Evolutionary conservation across 2,797 vertebrate genomes (phyloP), one percentile per base, ranked within the genome.

Genomic region (Crocodylus rhombifer): DNA sequence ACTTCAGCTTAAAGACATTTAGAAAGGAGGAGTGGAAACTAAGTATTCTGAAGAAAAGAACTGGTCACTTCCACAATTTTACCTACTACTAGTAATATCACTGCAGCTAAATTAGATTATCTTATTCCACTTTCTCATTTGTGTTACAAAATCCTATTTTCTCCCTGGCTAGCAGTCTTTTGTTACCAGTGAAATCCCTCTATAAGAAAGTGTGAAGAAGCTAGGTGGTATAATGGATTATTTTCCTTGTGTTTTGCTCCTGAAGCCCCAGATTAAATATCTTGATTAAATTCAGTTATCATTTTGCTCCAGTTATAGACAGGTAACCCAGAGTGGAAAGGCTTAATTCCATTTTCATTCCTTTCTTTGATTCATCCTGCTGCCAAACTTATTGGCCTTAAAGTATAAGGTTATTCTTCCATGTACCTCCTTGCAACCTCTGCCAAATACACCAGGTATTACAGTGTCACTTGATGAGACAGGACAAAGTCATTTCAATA

Each of bases 91-190:
- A 36, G 20, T 71, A 23, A 62, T 62, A 25, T 30, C 57, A 56
- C 11, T 77, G 57, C 20, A 75, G 21, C n/a, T 75, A n/a, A 81
- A 94, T 64, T 58, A 75, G 69, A 4, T 17, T 36, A 2, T 67
- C 42, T 94, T 6, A 83, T 77, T 93, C 86, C 16, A 88, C 86
- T 89, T 85, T 14, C 69, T 16, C 86, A 82, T 76, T 62, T 55
- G 20, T 33, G 21, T 7, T 25, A 62, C 61, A 21, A 62, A 61
- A 62, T 23, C 26, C 61, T 69, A 21, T 5, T 86, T 93, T 85
- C 21, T 85, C 14, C 88, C 16, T 51, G 36, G 21, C 75, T 85
- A 25, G 7, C 63, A 36, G 57, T 81, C 65, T 65, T 42, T 84
- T 69, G 7, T 33, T 82, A 13, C 67, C 75, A 92, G 65, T 64